phyloP scores from a whole-genome alignment of 2,113 vertebrate genomes.

The Plestiodon gilberti region DNA sequence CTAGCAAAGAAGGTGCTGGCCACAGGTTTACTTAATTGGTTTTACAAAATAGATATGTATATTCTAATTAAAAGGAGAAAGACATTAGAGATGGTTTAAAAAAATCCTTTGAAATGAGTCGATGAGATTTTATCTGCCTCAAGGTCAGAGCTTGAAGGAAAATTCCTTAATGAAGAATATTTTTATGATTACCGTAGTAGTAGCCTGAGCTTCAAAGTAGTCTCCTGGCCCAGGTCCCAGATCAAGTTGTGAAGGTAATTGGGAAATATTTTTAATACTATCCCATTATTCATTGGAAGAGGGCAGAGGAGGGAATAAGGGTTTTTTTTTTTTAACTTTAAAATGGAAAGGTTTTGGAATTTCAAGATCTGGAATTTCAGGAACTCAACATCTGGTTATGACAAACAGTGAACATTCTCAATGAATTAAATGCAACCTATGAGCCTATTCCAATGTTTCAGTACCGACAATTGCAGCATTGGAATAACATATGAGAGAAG shows the following conservation, averaged over 20 bases:
- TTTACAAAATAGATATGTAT: neutral
- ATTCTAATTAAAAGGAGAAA: slow-evolving; percentile 22
- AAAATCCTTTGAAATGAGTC: slow-evolving; percentile 16
- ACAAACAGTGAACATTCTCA: too few species aligned
- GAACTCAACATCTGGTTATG: too few species aligned
- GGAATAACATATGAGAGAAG: too few species aligned
- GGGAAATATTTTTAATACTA: neutral
- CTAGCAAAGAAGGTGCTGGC: neutral
- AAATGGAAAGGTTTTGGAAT: neutral
- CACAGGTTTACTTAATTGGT: neutral
- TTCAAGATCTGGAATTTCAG: neutral
- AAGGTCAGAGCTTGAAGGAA: neutral
- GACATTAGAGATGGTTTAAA: neutral
- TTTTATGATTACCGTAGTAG: slow-evolving; percentile 3
- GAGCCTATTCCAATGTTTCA: too few species aligned
- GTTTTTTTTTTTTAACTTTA: neutral
- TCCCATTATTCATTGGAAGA: neutral
- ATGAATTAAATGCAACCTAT: too few species aligned
- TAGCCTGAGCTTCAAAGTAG: slow-evolving; percentile 7
- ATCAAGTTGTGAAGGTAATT: neutral
- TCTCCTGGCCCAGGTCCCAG: neutral
- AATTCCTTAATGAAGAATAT: slow-evolving; percentile 15
- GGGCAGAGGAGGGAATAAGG: neutral
- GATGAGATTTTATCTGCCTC: slow-evolving; percentile 1
- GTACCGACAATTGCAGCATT: too few species aligned